Base-by-base conservation (phyloP, 2,888 invertebrate genomes). In the Copidosoma aretas region DNA sequence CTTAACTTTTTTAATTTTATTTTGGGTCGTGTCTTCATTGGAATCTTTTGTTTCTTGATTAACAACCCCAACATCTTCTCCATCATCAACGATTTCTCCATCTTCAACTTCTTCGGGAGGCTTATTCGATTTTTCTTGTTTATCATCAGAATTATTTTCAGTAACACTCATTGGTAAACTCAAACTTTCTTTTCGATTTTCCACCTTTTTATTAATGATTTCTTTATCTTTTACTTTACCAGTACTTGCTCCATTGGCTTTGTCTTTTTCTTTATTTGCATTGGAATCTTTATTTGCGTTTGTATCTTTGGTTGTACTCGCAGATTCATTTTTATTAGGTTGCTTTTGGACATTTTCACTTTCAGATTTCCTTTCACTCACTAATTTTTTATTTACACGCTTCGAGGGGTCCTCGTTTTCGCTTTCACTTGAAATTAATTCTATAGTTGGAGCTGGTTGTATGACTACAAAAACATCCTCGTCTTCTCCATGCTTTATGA, bases 391-490 rank as follows among this genome's bases (percentile, higher is more conserved):
- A 62, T 71, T 61, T 19, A 71, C 25, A 43, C 72, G 67, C n/a
- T 73, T 60, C 14, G 74, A 61, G 17, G 56, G 25, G 51, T 68
- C 62, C 58, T 79, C 80, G 15, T 53, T 72, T 60, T 80, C 83
- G 59, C 81, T 81, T 4, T 82, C 83, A 54, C 81, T 82, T 1
- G 83, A 83, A 12, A 83, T 67, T 49, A 84, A 72, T 66, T 83
- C 83, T 46, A 83, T 83, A 14, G 81, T 80, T 5, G 84, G 80
- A 10, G 82, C 81, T 21, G 83, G 82, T 43, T 81, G 77, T 21
- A 82, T 78, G 3, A 84, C 81, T 43, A 84, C 75, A 46, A 82
- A 82, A n/a, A 84, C 82, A 68, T 84, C 84, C 71, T 84, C 83
- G 54, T 83, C 84, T 3, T 81, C 81, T 8, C 71, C 75, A 63